Percentiles rank a stretch among this genome's conserved stretches.
phyloP scores from a whole-genome alignment of 1,140 invertebrate species.

The Caenorhabditis briggsae region DNA sequence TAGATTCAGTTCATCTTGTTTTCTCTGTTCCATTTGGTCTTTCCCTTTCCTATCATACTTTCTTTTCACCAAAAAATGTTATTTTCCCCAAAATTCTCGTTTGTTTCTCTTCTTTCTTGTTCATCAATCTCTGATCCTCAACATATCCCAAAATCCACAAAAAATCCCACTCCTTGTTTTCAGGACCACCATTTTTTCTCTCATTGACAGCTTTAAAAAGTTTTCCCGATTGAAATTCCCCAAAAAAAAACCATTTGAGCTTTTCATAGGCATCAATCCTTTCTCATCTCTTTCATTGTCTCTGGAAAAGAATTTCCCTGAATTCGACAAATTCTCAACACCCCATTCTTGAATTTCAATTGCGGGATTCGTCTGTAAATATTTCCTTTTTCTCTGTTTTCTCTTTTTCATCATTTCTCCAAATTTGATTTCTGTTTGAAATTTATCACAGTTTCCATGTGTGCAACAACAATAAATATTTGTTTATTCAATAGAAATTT shows the following conservation, averaged over 20 bases:
- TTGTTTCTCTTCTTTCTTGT: background rate
- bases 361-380: conserved; percentile 39
- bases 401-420: background rate
- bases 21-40: background rate
- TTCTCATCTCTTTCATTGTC: background rate
- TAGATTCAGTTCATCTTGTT: background rate
- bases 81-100: background rate
- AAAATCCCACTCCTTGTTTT: background rate
- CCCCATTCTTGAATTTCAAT: conserved; percentile 22
- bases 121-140: background rate
- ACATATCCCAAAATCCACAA: conserved; percentile 14
- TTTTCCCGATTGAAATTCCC: conserved; percentile 33
- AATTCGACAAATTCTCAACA: background rate
- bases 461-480: conserved; percentile 50
- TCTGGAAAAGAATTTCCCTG: conserved; percentile 11
- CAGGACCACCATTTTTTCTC: no score
- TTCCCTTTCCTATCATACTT: background rate
- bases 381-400: background rate
- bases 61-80: background rate
- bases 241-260: background rate
- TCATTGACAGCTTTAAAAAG: conserved; percentile 32
- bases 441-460: background rate
- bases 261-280: conserved; percentile 37
- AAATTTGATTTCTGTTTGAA: no score
- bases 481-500: background rate